Percentiles rank a stretch among this genome's conserved stretches.
Conservation (phyloP, 92 coral and sea anemone species). For the Plumapathes pennacea region DNA sequence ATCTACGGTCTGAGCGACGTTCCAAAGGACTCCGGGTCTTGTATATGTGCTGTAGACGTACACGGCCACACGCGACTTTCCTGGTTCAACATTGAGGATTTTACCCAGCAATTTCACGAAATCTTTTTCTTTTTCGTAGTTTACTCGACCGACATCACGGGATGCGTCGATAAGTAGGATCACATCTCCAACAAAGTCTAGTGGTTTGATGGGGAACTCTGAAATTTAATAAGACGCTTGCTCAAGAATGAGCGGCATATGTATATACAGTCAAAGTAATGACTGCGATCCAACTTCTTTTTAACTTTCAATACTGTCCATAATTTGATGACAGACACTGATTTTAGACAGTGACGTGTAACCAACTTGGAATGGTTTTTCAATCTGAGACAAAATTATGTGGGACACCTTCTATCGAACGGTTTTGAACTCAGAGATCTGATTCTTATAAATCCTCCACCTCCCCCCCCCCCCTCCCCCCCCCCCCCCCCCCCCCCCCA, state of each 20-base stretch:
- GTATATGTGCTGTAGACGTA: slow-evolving; percentile 37
- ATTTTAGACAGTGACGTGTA: too few relatives aligned
- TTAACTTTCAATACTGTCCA: neutral
- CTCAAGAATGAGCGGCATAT: neutral
- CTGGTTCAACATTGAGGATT: slow-evolving; percentile 36
- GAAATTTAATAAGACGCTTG: neutral
- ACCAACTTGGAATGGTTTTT: too few relatives aligned
- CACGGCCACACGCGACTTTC: slow-evolving; percentile 55
- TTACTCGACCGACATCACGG: slow-evolving; percentile 27
- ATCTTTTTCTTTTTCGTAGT: slow-evolving; percentile 48
- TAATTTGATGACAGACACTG: too few relatives aligned
- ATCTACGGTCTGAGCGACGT: slow-evolving; percentile 2
- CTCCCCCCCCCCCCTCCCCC: too few relatives aligned
- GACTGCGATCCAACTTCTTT: neutral
- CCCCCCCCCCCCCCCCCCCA: too few relatives aligned
- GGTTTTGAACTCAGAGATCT: too few relatives aligned
- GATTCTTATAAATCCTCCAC: too few relatives aligned
- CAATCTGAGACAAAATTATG: too few relatives aligned
- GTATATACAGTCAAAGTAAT: neutral
- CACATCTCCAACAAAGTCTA: slow-evolving; percentile 53
- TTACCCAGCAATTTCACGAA: slow-evolving; percentile 46
- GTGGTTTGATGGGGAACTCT: slow-evolving; percentile 13
- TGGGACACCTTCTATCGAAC: too few relatives aligned
- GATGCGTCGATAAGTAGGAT: slow-evolving; percentile 73
- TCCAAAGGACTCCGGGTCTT: slow-evolving; percentile 15